A percentile compares a stretch with the other conserved stretches of the same genome.
Evolutionary conservation across 2,888 invertebrate species (phyloP).

Genomic region (Gortyna flavago): DNA sequence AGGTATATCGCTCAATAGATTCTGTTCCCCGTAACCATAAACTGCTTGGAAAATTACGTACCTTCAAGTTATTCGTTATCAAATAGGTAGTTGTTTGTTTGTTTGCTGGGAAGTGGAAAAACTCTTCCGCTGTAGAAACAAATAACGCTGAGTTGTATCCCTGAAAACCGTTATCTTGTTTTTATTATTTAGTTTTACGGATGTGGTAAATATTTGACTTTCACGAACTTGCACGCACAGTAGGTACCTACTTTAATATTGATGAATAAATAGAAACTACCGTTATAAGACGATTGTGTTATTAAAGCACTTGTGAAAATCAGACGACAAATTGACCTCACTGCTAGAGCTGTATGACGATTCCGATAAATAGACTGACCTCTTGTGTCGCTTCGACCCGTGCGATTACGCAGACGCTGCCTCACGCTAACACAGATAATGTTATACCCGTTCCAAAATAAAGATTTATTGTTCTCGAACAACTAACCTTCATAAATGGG

Average conservation of each 20-base stretch:
- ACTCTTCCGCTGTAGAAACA: neutral
- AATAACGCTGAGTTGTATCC: neutral
- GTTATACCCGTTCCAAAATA: slow-evolving; percentile 18
- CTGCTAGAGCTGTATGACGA: slow-evolving; percentile 64
- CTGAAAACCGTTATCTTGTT: slow-evolving; percentile 3
- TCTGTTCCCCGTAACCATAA: neutral
- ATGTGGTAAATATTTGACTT: neutral
- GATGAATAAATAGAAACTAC: slow-evolving; percentile 36
- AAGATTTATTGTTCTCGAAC: slow-evolving; percentile 23
- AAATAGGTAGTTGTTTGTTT: neutral
- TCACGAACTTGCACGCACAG: neutral
- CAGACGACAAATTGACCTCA: slow-evolving; percentile 82
- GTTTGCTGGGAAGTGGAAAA: slow-evolving; percentile 1
- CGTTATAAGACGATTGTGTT: slow-evolving; percentile 50
- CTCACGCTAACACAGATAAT: slow-evolving; percentile 49
- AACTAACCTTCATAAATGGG: slow-evolving; percentile 26
- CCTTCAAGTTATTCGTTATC: slow-evolving; percentile 17
- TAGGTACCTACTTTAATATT: slow-evolving; percentile 1
- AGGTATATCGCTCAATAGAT: slow-evolving; percentile 13
- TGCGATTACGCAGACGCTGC: slow-evolving; percentile 49
- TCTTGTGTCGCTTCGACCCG: slow-evolving; percentile 53
- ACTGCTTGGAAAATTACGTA: slow-evolving; percentile 31
- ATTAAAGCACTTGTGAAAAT: slow-evolving; percentile 74
- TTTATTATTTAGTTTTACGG: neutral
- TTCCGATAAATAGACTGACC: slow-evolving; percentile 79